Percentiles rank a stretch among this genome's conserved stretches.
phyloP scores from a whole-genome alignment of 2,888 invertebrate genomes.

The Brachyopa scutellaris region DNA sequence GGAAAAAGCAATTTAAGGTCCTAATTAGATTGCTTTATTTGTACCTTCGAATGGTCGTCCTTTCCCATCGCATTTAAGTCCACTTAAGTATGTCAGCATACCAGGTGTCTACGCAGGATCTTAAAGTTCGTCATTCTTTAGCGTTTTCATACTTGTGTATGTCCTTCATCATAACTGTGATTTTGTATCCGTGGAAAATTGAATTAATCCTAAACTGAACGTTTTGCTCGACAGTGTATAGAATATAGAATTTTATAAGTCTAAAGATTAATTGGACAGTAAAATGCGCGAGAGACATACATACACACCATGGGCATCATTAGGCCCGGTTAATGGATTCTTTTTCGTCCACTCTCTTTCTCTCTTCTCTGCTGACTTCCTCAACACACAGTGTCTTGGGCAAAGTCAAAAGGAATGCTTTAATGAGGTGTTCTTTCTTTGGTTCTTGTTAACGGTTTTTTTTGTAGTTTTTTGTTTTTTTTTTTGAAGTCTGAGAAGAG shows the following conservation, averaged over 20 bases:
- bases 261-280: conserved; percentile 46
- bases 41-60: too few species aligned
- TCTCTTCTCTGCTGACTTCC: not conserved
- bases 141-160: not conserved
- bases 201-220: conserved; percentile 38
- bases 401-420: conserved; percentile 7
- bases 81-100: too few species aligned
- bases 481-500: not conserved
- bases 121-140: conserved; percentile 10
- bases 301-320: conserved; percentile 19
- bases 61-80: too few species aligned
- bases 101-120: conserved; percentile 24
- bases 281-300: conserved; percentile 10
- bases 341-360: not conserved
- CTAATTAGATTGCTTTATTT: too few species aligned
- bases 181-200: conserved; percentile 48
- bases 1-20: conserved; percentile 1
- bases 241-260: conserved; percentile 12
- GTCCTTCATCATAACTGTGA: conserved; percentile 1
- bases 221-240: not conserved
- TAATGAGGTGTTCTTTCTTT: conserved; percentile 18
- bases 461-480: not conserved
- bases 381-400: not conserved
- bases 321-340: conserved; percentile 23
- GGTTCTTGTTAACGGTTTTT: not conserved